Percentiles rank a stretch among this genome's conserved stretches.
phyloP scores from a whole-genome alignment of 2,888 invertebrate genomes.

The Eristalis tenax region DNA sequence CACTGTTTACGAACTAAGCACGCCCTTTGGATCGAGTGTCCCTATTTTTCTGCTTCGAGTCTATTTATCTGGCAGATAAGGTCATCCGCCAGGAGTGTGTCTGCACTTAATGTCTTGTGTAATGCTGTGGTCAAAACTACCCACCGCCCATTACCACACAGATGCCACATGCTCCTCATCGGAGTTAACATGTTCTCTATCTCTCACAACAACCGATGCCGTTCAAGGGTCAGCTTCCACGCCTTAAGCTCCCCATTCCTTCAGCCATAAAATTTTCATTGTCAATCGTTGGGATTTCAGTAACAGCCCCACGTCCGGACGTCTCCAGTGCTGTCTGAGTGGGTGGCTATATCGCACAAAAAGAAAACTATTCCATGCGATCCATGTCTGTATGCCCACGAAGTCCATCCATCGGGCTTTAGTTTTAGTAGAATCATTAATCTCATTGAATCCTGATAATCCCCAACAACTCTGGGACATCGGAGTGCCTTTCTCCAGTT shows the following conservation, averaged over 20 bases:
- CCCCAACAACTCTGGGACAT: constrained; percentile 1
- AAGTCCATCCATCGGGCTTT: constrained; percentile 17
- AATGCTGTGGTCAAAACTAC: constrained; percentile 43
- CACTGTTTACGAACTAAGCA: not conserved
- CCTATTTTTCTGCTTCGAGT: constrained; percentile 20
- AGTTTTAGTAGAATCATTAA: constrained; percentile 24
- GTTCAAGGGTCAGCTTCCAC: too few species aligned
- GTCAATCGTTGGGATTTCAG: constrained; percentile 23
- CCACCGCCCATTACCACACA: constrained; percentile 19
- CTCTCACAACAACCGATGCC: too few species aligned
- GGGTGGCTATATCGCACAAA: not conserved
- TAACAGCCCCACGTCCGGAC: constrained; percentile 25
- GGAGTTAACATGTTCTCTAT: not conserved
- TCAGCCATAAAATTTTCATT: constrained; percentile 27
- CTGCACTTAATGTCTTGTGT: constrained; percentile 53
- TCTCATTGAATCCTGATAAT: constrained; percentile 25
- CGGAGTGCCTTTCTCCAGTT: not conserved
- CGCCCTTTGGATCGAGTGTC: not conserved
- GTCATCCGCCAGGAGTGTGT: constrained; percentile 18
- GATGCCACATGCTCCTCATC: not conserved
- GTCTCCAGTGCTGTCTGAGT: not conserved
- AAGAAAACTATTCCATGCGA: constrained; percentile 20
- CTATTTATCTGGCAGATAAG: constrained; percentile 33
- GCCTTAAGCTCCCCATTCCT: not conserved
- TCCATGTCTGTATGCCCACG: not conserved